Evolutionary conservation across 2,797 vertebrate genomes (phyloP).

Genomic region (Microcaecilia unicolor): DNA sequence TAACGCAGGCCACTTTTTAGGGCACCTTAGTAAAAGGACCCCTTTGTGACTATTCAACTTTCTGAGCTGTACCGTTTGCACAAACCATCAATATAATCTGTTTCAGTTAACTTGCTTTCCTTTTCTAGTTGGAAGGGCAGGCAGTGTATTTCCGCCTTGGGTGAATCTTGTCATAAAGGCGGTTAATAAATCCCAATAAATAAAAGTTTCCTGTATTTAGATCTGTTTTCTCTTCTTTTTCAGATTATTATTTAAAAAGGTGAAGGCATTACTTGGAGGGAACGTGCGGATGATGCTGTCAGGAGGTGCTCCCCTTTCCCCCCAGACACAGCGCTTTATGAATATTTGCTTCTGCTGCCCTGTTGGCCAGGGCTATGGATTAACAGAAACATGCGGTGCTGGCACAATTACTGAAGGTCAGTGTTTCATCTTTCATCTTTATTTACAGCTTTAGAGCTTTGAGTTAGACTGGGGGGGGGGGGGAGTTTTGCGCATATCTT

Average conservation of each 20-base stretch:
- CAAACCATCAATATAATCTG: too few species aligned
- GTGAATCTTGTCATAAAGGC: too few species aligned
- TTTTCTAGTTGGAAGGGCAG: neutral
- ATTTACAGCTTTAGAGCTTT: too few species aligned
- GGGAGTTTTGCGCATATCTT: too few species aligned
- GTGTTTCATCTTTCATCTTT: neutral
- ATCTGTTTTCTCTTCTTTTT: neutral
- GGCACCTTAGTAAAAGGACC: too few species aligned
- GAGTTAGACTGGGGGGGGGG: too few species aligned
- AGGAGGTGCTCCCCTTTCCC: slow-evolving; percentile 86
- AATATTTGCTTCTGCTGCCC: slow-evolving; percentile 97
- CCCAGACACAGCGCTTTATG: slow-evolving; percentile 92
- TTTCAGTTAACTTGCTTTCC: too few species aligned
- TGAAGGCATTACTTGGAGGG: slow-evolving; percentile 83
- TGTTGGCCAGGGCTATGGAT: slow-evolving; percentile 89
- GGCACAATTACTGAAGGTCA: slow-evolving; percentile 92
- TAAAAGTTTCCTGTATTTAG: too few species aligned
- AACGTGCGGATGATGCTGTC: slow-evolving; percentile 91
- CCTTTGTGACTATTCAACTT: too few species aligned
- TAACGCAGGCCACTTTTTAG: too few species aligned
- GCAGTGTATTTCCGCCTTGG: neutral
- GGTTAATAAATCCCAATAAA: too few species aligned
- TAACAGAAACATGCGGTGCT: slow-evolving; percentile 93
- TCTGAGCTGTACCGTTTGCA: too few species aligned
- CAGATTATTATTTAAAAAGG: slow-evolving; percentile 81